A percentile compares a stretch with the other conserved stretches of the same genome.
These are phyloP conservation scores for Peromyscus melanophrys DNA, from an alignment of 2,797 vertebrate genomes.

Conservation along the genomic window DNA sequence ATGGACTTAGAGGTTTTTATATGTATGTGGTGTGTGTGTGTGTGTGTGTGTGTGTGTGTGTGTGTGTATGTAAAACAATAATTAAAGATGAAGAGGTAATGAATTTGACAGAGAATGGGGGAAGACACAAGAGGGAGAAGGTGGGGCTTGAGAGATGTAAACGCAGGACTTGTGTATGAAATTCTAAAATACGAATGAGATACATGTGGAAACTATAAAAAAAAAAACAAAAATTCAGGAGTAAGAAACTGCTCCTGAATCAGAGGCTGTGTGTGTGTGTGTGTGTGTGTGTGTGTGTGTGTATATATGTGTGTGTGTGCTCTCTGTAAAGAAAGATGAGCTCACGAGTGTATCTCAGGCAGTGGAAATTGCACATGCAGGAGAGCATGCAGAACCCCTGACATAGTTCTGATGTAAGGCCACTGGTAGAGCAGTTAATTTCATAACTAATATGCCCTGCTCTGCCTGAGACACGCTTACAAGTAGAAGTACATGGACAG, in stretches of 20 bases:
- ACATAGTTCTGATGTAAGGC: not conserved
- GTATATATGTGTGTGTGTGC: accelerated
- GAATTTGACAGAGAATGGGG: not conserved
- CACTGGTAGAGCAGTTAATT: not conserved
- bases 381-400: not conserved
- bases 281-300: too few relatives aligned
- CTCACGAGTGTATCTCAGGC: not conserved
- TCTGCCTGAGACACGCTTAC: not conserved
- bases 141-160: not conserved
- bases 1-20: not conserved
- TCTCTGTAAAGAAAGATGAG: not conserved
- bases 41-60: not conserved
- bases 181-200: not conserved
- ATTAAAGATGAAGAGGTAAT: not conserved
- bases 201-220: not conserved
- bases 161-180: not conserved
- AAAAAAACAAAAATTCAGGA: not conserved
- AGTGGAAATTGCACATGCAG: not conserved
- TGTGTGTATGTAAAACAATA: not conserved
- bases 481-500: not conserved
- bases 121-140: not conserved
- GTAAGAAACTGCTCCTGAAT: not conserved
- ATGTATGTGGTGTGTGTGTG: not conserved
- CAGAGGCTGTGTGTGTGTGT: not conserved
- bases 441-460: not conserved